Evolutionary conservation across 2,888 invertebrate genomes (phyloP).

Genomic region (Glaucopsyche alexis): DNA sequence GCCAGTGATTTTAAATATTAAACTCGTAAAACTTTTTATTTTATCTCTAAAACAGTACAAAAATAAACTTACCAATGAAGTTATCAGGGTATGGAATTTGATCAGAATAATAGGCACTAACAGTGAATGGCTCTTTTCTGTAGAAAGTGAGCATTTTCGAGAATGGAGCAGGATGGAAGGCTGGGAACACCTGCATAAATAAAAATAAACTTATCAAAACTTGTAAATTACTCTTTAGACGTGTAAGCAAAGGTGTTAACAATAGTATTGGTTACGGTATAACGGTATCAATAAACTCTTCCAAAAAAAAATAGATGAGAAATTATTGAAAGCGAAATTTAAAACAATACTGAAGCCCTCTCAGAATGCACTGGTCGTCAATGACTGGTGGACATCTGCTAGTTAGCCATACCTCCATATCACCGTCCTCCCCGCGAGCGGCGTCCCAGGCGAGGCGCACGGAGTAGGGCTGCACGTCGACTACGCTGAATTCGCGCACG

Average conservation of each 20-base stretch:
- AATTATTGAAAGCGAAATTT: no score
- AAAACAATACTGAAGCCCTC: no score
- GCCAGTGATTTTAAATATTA: not conserved
- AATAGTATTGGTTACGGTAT: no score
- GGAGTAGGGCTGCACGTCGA: conserved; percentile 95
- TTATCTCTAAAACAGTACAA: conserved; percentile 14
- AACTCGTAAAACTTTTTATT: not conserved
- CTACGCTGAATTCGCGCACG: conserved; percentile 96
- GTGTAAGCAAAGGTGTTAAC: no score
- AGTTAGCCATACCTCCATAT: conserved; percentile 83
- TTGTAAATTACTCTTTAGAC: no score
- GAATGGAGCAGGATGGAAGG: conserved; percentile 94
- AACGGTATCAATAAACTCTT: no score
- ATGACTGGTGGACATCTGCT: no score
- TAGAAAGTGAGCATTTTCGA: conserved; percentile 97
- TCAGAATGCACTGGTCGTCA: no score
- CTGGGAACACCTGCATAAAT: conserved; percentile 84
- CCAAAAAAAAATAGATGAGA: no score
- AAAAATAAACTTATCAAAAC: not conserved
- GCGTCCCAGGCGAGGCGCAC: conserved; percentile 92
- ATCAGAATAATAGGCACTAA: conserved; percentile 91
- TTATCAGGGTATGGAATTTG: conserved; percentile 87
- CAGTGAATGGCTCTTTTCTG: conserved; percentile 91
- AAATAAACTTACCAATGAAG: conserved; percentile 84
- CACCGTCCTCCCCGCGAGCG: conserved; percentile 83